Base-by-base conservation (phyloP, 2,797 vertebrate species). In the Cirrhinus molitorella region DNA sequence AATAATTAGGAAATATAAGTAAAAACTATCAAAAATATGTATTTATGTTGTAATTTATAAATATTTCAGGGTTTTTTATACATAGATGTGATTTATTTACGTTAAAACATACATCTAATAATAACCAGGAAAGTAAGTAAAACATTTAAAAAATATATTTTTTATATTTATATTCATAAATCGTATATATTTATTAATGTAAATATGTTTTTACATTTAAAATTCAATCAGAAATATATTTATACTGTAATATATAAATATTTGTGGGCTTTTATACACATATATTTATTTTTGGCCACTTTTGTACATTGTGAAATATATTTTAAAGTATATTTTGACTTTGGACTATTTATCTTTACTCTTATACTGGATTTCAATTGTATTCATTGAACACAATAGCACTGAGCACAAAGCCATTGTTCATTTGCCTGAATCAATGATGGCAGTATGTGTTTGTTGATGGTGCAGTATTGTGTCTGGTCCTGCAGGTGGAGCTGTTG, bases 401-500 rank as follows among this genome's bases (percentile, higher is more conserved):
- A 65, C 28, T 34, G 57, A 61, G 16, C 63, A 68, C 70, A 51
- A 49, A 72, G 45, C 45, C 17, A 5, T 14, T 2, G 11, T n/a
- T 53, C 17, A 34, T 34, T 34, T 12, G 10, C 11, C 25, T 1
- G 45, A 51, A 12, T 11, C 17, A 17, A 31, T 51, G 10, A 23
- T 40, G 31, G 37, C n/a, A n/a, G n/a, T n/a, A 13, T 25, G 4
- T 28, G 43, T 47, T 25, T 47, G 14, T 47, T 49, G 8, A 19
- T 4, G 67, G 6, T 45, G 40, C 40, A 45, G 14, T 70, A 9
- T 17, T 5, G 10, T 13, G 9, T 51, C 16, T 2, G 2, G 78
- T 85, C 80, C 63, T 11, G 71, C 88, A 99, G 98, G 94, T 92
- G 79, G 96, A 96, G 92, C 95, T 99, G 86, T 96, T 97, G 1